Conservation (phyloP, 2,113 vertebrate genomes). For the Clarias magur region DNA sequence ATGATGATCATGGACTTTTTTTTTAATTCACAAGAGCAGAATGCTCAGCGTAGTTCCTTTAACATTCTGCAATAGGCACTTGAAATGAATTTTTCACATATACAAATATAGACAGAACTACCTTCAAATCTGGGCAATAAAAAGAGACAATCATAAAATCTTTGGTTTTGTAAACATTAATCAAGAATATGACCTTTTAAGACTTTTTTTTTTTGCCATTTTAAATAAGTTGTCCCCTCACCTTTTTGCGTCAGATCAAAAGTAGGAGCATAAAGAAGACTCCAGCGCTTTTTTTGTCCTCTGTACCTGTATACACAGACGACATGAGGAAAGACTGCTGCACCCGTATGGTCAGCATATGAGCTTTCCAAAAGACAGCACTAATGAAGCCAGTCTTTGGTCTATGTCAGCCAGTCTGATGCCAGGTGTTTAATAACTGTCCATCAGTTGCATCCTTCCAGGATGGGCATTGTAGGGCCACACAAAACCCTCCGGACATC, state of each 20-base stretch:
- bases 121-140: constrained; percentile 76
- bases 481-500: constrained; percentile 6
- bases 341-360: background rate
- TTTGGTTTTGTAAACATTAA: constrained; percentile 90
- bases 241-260: constrained; percentile 14
- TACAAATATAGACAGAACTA: constrained; percentile 85
- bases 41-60: constrained; percentile 60
- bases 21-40: constrained; percentile 76
- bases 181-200: constrained; percentile 67
- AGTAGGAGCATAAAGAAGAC: constrained; percentile 18
- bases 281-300: background rate
- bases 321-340: constrained; percentile 1
- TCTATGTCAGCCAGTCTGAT: constrained; percentile 49
- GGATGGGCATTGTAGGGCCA: constrained; percentile 7
- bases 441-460: constrained; percentile 44
- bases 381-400: constrained; percentile 48
- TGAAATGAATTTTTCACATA: constrained; percentile 83
- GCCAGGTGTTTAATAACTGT: constrained; percentile 32
- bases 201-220: constrained; percentile 22
- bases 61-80: constrained; percentile 88
- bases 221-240: constrained; percentile 21
- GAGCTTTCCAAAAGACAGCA: constrained; percentile 43
- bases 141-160: constrained; percentile 70
- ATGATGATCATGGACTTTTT: constrained; percentile 79
- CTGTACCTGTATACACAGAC: constrained; percentile 17